Percentiles rank a stretch among this genome's conserved stretches.
phyloP scores from a whole-genome alignment of 64 coral and sea anemone species.

The Stichodactyla mertensii region DNA sequence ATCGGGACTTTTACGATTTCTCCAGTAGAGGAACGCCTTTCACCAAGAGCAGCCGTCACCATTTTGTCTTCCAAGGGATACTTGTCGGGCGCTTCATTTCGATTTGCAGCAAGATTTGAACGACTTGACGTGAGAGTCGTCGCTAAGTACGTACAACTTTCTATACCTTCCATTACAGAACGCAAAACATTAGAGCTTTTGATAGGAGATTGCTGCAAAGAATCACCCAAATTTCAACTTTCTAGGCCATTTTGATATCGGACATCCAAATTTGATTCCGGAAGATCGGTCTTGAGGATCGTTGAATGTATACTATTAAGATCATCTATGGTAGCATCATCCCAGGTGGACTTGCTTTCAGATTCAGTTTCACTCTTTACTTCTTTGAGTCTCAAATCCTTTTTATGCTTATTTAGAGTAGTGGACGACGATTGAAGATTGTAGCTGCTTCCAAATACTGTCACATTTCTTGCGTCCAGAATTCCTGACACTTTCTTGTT shows the following conservation, averaged over 20 bases:
- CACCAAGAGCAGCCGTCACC: not conserved
- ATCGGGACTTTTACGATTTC: not conserved
- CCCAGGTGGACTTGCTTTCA: too few species aligned
- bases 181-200: not conserved
- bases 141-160: not conserved
- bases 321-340: too few species aligned
- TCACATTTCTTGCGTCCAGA: too few species aligned
- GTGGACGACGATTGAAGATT: too few species aligned
- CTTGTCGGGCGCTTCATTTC: not conserved
- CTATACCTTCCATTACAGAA: constrained; percentile 5
- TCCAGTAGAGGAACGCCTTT: not conserved
- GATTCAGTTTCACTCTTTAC: too few species aligned
- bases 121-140: not conserved
- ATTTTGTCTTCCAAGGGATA: not conserved
- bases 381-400: too few species aligned
- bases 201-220: not conserved
- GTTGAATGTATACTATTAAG: too few species aligned
- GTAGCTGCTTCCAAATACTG: too few species aligned
- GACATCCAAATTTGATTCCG: not conserved
- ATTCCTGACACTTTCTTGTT: too few species aligned
- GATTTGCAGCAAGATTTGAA: not conserved
- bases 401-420: too few species aligned
- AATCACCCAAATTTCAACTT: not conserved
- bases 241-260: not conserved
- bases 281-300: too few species aligned